These are phyloP conservation scores for Orchestes rusci DNA, from an alignment of 2,888 invertebrate genomes.

Conservation along the genomic window DNA sequence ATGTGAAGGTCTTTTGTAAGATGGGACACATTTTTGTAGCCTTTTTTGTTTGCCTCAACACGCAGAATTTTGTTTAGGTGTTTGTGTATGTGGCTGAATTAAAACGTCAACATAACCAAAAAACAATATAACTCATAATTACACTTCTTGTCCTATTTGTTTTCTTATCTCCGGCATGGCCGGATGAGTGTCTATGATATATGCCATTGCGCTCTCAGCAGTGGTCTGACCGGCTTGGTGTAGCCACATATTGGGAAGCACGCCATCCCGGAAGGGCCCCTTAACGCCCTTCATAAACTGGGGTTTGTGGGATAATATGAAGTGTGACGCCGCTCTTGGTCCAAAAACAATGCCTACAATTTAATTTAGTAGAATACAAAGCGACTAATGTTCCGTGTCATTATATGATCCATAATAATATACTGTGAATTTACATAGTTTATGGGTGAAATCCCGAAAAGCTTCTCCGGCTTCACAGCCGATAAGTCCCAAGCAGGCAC, in stretches of 20 bases:
- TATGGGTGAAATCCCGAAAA: slow-evolving; percentile 10
- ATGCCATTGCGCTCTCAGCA: slow-evolving; percentile 79
- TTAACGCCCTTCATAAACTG: slow-evolving; percentile 76
- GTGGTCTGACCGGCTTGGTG: slow-evolving; percentile 93
- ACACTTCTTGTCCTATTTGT: slow-evolving; percentile 36
- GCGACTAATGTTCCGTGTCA: not conserved
- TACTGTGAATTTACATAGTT: slow-evolving; percentile 13
- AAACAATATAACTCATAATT: slow-evolving; percentile 6
- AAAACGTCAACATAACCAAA: no score
- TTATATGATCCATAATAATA: slow-evolving; percentile 18
- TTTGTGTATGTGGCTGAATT: slow-evolving; percentile 59
- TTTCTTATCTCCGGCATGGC: slow-evolving; percentile 48
- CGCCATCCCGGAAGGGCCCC: slow-evolving; percentile 89
- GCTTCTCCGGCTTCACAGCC: slow-evolving; percentile 53
- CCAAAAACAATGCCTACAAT: slow-evolving; percentile 71
- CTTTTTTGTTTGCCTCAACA: slow-evolving; percentile 49
- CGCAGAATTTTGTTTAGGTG: slow-evolving; percentile 58
- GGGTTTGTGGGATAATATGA: slow-evolving; percentile 67
- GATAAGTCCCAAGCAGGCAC: slow-evolving; percentile 82
- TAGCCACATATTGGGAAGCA: slow-evolving; percentile 80
- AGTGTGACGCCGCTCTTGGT: slow-evolving; percentile 84
- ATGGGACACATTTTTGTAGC: slow-evolving; percentile 50
- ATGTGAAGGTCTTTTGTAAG: slow-evolving; percentile 76
- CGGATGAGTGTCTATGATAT: slow-evolving; percentile 73
- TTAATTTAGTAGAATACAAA: slow-evolving; percentile 30